Evolutionary conservation across 30 jellyfish, hydroid and myxozoan genomes (phyloP), one percentile per base, ranked within the genome.

Genomic region (Hydractinia symbiolongicarpus): DNA sequence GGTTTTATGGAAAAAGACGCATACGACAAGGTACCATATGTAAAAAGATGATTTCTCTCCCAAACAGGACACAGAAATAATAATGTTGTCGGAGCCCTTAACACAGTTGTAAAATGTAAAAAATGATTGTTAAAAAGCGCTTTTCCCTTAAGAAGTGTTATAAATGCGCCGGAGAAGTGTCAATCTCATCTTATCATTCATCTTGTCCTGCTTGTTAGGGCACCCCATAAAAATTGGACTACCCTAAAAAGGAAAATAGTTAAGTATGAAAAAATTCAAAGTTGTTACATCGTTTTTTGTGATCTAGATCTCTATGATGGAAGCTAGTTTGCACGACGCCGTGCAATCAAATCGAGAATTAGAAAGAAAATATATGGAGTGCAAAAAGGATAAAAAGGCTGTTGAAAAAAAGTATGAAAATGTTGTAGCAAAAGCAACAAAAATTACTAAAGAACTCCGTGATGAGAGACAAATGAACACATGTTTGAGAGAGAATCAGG

Each of bases 1-100:
- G 79, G 81, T 4, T 86, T 86, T 67, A n/a, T 91, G 19, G 98
- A 91, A 81, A 87, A 86, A 67, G 98, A 91, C 60, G 95, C 98
- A 49, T 88, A 72, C 79, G 93, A 86, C n/a, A 87, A 86, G 86
- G 98, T 91, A 49, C 11, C 10, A 50, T 30, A 30, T 30, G 1
- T 30, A 30, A 30, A 30, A 30, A 30, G 44, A 30, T 30, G 44
- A 30, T 30, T 30, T 30, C 44, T 30, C 44, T 30, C 44, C 44
- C 2, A 1, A 30, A 30, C 44, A 30, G 44, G 44, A 30, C 44
- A 30, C 44, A 30, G 44, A 30, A 30, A 30, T 30, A 30, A 30
- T 30, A 30, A 30, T 30, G 44, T 30, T 30, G 44, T 30, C 44
- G 44, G 44, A 30, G 2, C 44, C 44, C 44, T 30, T 30, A 30